Base-by-base conservation (phyloP, 2,113 vertebrate genomes). In the Polypterus bichir region DNA sequence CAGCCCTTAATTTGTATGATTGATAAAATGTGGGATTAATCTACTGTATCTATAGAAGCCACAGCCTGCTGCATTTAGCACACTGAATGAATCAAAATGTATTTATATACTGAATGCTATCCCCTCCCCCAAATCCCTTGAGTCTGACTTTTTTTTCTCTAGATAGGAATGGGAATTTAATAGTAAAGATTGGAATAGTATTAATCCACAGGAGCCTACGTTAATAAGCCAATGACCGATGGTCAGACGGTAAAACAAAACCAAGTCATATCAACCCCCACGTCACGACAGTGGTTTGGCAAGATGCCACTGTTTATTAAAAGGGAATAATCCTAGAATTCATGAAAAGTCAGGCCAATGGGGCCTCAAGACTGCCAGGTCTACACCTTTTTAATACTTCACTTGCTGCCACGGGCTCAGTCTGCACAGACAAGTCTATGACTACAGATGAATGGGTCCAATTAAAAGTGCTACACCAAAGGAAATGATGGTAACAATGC, bases 261-360 rank as follows among this genome's bases (percentile, higher is more conserved):
- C 44, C 56, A 59, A 60, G 48, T 59, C 53, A 9, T 47, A 52
- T 64, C 52, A 59, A 64, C 54, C 46, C 49, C 63, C 44, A 9
- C 52, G 46, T 59, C 57, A 60, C 53, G 57, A 64, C 59, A 64
- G 63, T 64, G 63, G 63, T 59, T 59, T 64, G 63, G 58, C 58
- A 5, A 49, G 46, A 59, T 57, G 58, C 63, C 63, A 64, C 10
- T 44, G 63, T 54, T 59, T 49, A 64, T 59, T 54, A 46, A 49
- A 6, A 47, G 57, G 60, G 52, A 64, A 64, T 49, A 64, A 64
- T 64, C 63, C 47, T 9, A 49, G 49, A 58, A 64, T 64, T 64
- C 63, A 64, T 64, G 47, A 46, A 52, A 8, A 46, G 59, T 64
- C 59, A 59, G 57, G 54, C 63, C 63, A 59, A 57, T 47, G 54